phyloP scores from a whole-genome alignment of 2,797 vertebrate species.

The Urocyon cinereoargenteus region DNA sequence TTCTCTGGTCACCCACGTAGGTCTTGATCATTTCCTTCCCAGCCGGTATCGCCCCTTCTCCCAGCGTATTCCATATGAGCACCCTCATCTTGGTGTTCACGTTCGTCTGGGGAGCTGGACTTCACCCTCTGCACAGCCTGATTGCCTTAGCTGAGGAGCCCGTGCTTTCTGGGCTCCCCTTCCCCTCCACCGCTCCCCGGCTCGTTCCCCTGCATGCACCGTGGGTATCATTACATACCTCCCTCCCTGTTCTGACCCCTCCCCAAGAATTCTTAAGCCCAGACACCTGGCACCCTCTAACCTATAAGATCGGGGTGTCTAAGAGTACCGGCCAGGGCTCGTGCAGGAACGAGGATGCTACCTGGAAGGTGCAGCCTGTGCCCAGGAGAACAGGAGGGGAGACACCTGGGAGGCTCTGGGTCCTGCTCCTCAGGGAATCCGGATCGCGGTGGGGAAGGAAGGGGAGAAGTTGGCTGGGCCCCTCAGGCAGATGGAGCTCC shows the following conservation, averaged over 20 bases:
- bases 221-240: neutral
- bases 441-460: neutral
- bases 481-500: neutral
- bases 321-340: neutral
- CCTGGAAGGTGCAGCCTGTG: neutral
- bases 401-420: neutral
- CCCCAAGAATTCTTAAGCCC: neutral
- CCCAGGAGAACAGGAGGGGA: neutral
- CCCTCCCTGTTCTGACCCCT: neutral
- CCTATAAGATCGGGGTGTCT: neutral
- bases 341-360: neutral
- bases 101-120: neutral
- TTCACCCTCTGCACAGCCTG: neutral
- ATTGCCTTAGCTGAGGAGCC: neutral
- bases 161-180: neutral
- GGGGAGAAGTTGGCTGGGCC: neutral
- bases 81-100: neutral
- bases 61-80: neutral
- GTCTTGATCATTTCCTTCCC: conserved; percentile 18
- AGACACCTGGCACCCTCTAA: neutral
- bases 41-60: neutral
- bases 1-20: neutral
- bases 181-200: neutral
- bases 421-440: neutral
- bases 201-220: no score